phyloP scores from a whole-genome alignment of 1,140 invertebrate species.

The Berghia stephanieae region DNA sequence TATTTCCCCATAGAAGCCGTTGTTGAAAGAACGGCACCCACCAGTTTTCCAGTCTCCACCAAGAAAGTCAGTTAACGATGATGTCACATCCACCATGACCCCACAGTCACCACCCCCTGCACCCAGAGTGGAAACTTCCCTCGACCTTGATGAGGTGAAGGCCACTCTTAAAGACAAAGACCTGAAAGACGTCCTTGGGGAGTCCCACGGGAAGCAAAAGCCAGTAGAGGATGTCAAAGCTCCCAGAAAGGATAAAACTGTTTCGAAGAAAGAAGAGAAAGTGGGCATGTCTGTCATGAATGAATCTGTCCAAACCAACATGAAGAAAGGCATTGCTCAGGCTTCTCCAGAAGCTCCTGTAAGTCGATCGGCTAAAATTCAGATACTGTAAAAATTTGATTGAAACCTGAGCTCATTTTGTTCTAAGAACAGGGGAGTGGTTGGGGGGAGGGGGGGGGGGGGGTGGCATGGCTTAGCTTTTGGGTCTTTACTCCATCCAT shows the following conservation, averaged over 20 bases:
- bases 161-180: conserved; percentile 45
- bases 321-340: conserved; percentile 49
- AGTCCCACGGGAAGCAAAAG: neutral
- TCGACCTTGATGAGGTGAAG: conserved; percentile 16
- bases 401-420: no score
- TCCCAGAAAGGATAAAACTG: neutral
- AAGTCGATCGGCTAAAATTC: conserved; percentile 23
- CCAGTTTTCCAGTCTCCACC: neutral
- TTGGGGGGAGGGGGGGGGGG: no score
- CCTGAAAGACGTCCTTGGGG: conserved; percentile 36
- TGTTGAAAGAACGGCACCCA: conserved; percentile 24
- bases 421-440: no score
- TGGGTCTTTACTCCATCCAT: no score
- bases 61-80: neutral
- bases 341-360: conserved; percentile 55
- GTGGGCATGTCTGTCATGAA: conserved; percentile 39
- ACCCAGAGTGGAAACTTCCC: conserved; percentile 22
- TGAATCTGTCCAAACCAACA: conserved; percentile 56
- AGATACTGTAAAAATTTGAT: neutral
- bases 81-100: neutral
- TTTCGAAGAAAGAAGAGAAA: neutral
- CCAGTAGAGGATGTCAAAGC: neutral
- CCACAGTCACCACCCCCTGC: conserved; percentile 5
- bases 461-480: no score
- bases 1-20: conserved; percentile 4